These are phyloP conservation scores for Todiramphus saurophagus DNA, from an alignment of 2,113 vertebrate genomes.

Conservation along the genomic window DNA sequence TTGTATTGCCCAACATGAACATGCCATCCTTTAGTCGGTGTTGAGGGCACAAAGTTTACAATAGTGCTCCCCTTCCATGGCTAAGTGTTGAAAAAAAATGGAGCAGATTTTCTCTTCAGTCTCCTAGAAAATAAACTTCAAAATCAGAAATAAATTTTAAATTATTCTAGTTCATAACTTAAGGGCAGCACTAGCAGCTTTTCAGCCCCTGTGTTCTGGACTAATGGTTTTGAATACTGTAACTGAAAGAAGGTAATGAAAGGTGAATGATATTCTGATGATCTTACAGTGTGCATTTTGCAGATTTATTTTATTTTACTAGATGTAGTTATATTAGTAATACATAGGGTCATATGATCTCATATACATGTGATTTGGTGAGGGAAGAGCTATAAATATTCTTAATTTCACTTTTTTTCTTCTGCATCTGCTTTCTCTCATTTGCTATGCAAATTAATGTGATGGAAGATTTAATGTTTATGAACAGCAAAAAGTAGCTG, in stretches of 20 bases:
- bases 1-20: neutral
- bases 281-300: neutral
- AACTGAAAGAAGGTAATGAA: neutral
- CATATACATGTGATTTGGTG: neutral
- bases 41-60: accelerated
- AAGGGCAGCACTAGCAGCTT: neutral
- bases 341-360: neutral
- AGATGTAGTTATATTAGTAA: neutral
- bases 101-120: neutral
- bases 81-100: neutral
- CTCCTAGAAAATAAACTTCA: neutral
- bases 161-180: neutral
- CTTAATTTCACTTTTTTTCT: neutral
- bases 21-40: neutral
- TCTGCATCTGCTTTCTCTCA: neutral
- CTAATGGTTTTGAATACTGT: neutral
- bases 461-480: neutral
- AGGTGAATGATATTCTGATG: neutral
- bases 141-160: neutral
- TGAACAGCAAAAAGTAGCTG: neutral
- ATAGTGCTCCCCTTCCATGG: neutral
- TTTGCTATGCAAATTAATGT: neutral
- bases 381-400: neutral
- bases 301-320: neutral
- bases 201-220: neutral